Evolutionary conservation across 1,140 invertebrate species (phyloP), one percentile per base, ranked within the genome.

Genomic region (Drosophila eugracilis): DNA sequence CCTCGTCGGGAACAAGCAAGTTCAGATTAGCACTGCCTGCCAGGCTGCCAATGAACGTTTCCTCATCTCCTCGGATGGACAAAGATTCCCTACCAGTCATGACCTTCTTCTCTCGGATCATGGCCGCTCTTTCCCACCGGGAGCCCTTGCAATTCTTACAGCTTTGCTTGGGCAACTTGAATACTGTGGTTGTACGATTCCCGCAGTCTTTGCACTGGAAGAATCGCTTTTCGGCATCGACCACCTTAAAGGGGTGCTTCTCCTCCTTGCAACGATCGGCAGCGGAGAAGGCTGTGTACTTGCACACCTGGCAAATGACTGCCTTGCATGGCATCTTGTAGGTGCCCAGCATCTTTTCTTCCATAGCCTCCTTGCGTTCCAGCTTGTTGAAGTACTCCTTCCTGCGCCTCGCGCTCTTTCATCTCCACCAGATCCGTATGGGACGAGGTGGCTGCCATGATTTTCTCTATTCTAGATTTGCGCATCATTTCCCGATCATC

Each of bases 171-270:
- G 97, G 98, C 39, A 98, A 92, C 63, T 96, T 93, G 26, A 96
- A 95, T 19, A 98, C 93, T 37, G 94, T 95, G 41, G 95, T 93
- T 3, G 96, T 97, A 75, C 97, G 94, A 80, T 96, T 96, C 26
- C 94, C 95, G 92, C 98, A 99, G 85, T 97, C 94, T 19, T 93
- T 93, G 92, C 98, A 99, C 91, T 96, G 96, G 92, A 98, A 99
- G 91, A 98, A 99, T 62, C 97, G 93, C 85, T 98, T 98, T 14
- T 94, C 93, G 0, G 96, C 95, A 88, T 97, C 94, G 7, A 95
- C 93, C 1, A 96, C 94, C 91, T 95, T 96, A 0, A 98, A 81
- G 0, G 94, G 93, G 93, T 99, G 98, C 34, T 94, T 92, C 78
- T 97, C 94, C 69, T 94, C 93, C 91, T 97, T 97, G 85, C 98